Evolutionary conservation across 2,797 vertebrate genomes (phyloP), one percentile per base, ranked within the genome.

Genomic region (Nannoperca australis): DNA sequence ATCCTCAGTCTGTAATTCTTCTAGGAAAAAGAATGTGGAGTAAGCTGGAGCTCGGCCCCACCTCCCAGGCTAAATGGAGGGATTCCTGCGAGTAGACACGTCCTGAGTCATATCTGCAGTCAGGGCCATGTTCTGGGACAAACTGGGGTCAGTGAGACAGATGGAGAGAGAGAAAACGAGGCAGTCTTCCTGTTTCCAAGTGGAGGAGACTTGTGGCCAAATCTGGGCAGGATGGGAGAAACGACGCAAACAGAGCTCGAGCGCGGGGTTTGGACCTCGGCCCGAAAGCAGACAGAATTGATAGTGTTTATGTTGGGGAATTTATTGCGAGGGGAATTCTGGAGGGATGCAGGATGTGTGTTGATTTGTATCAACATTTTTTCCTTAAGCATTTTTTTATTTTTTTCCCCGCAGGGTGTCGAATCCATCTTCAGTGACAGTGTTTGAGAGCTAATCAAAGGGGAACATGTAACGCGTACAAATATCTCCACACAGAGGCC

Each of bases 241-340:
- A 85, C 22, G 79, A 58, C 50, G 73, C 84, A 85, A 89, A 91
- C 88, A 88, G 70, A 76, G 68, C 78, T 17, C 60, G 71, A 83
- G 75, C 50, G 68, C 30, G 17, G 53, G 51, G 53, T 82, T 86
- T 95, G 93, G 93, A 91, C 47, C 58, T 11, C 7, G 2, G 85
- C 79, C 91, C 71, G 54, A 83, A 79, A 82, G 82, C 76, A 55
- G 59, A 74, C 67, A 69, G 44, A 84, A 94, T 94, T 94, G 60
- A 95, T 94, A 42, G 88, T 94, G 95, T 95, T 95, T 95, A 95
- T 81, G 75, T 83, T 87, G 50, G 53, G 70, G 87, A 83, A 88
- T 88, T 86, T 86, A 78, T 66, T 61, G 80, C 79, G 45, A 34
- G 76, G 72, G 83, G 83, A 84, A 90, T 92, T 92, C 84, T 81